Percentiles rank a stretch among this genome's conserved stretches.
Evolutionary conservation across 2,113 vertebrate genomes (phyloP).

Genomic region (Odobenus rosmarus): DNA sequence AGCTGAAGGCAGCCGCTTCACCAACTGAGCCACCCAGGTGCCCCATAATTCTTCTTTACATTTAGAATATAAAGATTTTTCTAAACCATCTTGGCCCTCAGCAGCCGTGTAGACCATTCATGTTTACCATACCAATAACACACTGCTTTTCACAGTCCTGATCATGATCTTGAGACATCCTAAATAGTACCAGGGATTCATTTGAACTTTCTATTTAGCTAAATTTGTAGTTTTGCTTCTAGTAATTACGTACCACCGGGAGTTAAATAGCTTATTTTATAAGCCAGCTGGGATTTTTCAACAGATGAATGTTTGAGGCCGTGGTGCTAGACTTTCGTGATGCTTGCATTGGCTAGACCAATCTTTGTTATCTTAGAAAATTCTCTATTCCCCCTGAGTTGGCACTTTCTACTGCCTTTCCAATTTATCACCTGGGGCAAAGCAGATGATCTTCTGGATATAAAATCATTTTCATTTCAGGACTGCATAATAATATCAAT

Average conservation of each 20-base stretch:
- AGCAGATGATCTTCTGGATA: neutral
- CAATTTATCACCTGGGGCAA: neutral
- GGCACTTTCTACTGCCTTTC: neutral
- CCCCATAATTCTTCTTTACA: neutral
- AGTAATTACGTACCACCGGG: neutral
- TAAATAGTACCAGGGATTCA: neutral
- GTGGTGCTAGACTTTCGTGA: neutral
- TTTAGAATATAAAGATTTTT: neutral
- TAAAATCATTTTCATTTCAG: slow-evolving; percentile 37
- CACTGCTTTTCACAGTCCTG: neutral
- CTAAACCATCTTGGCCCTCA: neutral
- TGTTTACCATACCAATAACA: neutral
- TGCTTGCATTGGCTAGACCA: neutral
- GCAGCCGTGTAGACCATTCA: neutral
- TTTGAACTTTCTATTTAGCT: neutral
- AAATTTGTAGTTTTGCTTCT: slow-evolving; percentile 61
- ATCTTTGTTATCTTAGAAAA: neutral
- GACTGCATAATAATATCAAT: neutral
- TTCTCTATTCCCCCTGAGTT: neutral
- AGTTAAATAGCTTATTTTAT: slow-evolving; percentile 39
- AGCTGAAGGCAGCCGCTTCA: no score
- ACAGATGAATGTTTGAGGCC: neutral
- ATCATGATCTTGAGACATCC: neutral
- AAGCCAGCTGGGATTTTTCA: slow-evolving; percentile 55
- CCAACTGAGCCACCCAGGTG: no score